Percentiles rank a stretch among this genome's conserved stretches.
Conservation (phyloP, 2,888 invertebrate species). For the Lagria hirta region DNA sequence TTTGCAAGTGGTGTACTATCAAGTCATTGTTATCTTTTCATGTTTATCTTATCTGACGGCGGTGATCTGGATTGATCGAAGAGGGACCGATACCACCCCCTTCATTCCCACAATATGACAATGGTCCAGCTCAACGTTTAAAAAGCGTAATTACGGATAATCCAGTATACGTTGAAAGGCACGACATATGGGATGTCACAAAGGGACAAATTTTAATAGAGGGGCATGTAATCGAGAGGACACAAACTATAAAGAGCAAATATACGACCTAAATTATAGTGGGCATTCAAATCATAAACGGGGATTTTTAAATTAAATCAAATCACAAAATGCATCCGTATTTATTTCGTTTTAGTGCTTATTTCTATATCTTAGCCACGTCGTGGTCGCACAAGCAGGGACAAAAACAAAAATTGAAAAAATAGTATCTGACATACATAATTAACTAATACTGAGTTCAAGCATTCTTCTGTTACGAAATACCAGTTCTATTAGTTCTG, state of each 20-base stretch:
- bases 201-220: slow-evolving; percentile 30
- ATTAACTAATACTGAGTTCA: too few relatives aligned
- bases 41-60: slow-evolving; percentile 52
- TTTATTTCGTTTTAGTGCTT: too few relatives aligned
- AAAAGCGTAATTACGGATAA: slow-evolving; percentile 54
- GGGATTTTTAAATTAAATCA: too few relatives aligned
- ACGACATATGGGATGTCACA: slow-evolving; percentile 51
- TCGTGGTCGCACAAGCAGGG: too few relatives aligned
- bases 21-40: slow-evolving; percentile 41
- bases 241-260: not conserved
- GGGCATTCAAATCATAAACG: too few relatives aligned
- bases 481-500: too few relatives aligned
- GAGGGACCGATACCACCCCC: slow-evolving; percentile 40
- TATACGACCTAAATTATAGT: too few relatives aligned
- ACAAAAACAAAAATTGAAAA: too few relatives aligned
- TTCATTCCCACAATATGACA: slow-evolving; percentile 52
- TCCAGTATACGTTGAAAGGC: slow-evolving; percentile 45
- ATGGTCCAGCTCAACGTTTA: slow-evolving; percentile 50
- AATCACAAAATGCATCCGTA: too few relatives aligned
- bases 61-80: slow-evolving; percentile 35
- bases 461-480: too few relatives aligned
- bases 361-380: too few relatives aligned
- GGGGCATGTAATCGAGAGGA: slow-evolving; percentile 16
- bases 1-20: slow-evolving; percentile 34
- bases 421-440: too few relatives aligned